A percentile compares a stretch with the other conserved stretches of the same genome.
These are phyloP conservation scores for Hydrochoerus hydrochaeris DNA, from an alignment of 2,113 vertebrate species.

Conservation along the genomic window DNA sequence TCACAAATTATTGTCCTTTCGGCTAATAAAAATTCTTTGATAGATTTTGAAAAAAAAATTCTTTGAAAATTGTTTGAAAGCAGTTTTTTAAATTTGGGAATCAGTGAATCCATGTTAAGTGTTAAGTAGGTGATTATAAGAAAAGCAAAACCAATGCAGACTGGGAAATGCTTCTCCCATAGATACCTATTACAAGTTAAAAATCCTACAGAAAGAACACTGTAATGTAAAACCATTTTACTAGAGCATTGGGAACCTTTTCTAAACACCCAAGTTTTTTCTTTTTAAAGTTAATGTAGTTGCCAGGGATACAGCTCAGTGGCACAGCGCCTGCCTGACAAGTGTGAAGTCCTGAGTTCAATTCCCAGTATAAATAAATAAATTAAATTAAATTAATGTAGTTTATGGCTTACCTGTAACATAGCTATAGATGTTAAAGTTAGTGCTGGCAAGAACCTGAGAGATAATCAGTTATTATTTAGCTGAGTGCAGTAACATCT, in stretches of 20 bases:
- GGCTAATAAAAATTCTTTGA: constrained; percentile 10
- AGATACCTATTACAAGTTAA: neutral
- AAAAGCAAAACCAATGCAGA: neutral
- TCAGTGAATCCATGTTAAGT: neutral
- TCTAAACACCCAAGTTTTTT: neutral
- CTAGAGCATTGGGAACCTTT: neutral
- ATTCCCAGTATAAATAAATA: no score
- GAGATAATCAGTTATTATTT: neutral
- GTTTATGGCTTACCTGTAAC: no score
- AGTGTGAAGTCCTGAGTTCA: no score
- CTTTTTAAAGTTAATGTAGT: neutral
- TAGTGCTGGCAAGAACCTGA: neutral
- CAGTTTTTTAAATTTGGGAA: neutral
- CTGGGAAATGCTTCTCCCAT: neutral
- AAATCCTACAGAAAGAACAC: neutral
- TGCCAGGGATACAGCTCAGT: neutral
- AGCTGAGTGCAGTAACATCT: neutral
- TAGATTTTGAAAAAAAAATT: neutral
- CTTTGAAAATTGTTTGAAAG: neutral
- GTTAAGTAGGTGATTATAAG: neutral
- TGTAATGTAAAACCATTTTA: neutral
- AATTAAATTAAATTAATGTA: no score
- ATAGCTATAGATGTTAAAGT: neutral
- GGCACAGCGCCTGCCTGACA: no score
- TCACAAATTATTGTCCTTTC: neutral